phyloP scores from a whole-genome alignment of 2,113 vertebrate species.

The Psilopogon haemacephalus region DNA sequence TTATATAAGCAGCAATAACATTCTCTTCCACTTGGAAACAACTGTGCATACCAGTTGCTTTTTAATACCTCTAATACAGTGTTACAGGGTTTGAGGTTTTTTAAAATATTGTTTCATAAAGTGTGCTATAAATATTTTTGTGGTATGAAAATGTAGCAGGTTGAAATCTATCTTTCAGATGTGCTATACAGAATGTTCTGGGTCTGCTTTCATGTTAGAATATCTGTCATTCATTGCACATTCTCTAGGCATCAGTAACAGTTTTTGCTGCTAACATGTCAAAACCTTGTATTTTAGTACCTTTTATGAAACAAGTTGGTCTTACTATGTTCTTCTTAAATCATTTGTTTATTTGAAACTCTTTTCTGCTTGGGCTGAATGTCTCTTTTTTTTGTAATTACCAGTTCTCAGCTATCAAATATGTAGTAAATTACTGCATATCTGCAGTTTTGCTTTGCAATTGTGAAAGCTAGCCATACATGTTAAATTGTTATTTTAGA shows the following conservation, averaged over 20 bases:
- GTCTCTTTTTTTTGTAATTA: neutral
- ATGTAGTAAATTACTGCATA: neutral
- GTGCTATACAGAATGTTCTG: neutral
- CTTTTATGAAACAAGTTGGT: neutral
- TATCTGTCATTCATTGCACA: neutral
- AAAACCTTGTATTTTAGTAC: neutral
- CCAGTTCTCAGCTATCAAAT: neutral
- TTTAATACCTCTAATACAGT: neutral
- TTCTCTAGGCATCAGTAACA: neutral
- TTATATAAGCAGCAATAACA: neutral
- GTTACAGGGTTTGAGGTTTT: neutral
- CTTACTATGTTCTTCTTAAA: neutral
- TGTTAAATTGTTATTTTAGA: neutral
- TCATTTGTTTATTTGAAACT: neutral
- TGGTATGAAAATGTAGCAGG: neutral
- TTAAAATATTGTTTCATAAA: neutral
- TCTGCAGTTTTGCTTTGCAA: neutral
- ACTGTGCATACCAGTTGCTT: neutral
- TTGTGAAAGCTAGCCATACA: neutral
- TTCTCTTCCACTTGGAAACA: neutral
- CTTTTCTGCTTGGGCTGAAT: neutral
- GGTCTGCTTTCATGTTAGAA: neutral
- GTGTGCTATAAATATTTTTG: neutral
- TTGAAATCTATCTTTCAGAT: neutral
- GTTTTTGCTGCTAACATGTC: neutral